Evolutionary conservation across 2,888 invertebrate species (phyloP).

Genomic region (Cecidostiba fungosa): DNA sequence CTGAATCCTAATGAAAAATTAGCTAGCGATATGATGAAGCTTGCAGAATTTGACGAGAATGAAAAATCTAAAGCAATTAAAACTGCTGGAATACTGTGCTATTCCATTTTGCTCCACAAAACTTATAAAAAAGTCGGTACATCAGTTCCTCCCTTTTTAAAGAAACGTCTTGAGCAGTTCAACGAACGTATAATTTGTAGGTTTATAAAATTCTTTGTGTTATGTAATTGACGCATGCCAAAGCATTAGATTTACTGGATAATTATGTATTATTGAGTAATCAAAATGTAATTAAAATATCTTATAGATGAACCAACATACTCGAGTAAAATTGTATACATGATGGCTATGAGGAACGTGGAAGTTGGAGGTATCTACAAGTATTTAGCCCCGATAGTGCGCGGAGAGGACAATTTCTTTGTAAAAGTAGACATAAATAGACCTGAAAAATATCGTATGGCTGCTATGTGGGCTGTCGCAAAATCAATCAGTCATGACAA

Average conservation of each 20-base stretch:
- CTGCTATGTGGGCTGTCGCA: conserved; percentile 79
- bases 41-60: conserved; percentile 71
- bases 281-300: not conserved
- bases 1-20: conserved; percentile 78
- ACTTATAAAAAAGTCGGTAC: conserved; percentile 67
- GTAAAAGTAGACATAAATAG: conserved; percentile 68
- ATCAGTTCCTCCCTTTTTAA: conserved; percentile 64
- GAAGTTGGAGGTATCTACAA: conserved; percentile 76
- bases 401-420: conserved; percentile 70
- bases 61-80: conserved; percentile 70
- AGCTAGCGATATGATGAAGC: conserved; percentile 75
- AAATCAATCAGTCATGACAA: conserved; percentile 70
- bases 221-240: not conserved
- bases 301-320: conserved; percentile 70
- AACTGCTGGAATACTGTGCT: conserved; percentile 79
- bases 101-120: conserved; percentile 79
- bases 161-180: conserved; percentile 74
- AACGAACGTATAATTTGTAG: conserved; percentile 59
- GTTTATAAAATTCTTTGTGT: not conserved
- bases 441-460: conserved; percentile 76
- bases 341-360: conserved; percentile 81
- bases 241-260: too few species aligned
- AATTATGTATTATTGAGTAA: not conserved
- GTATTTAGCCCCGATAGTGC: conserved; percentile 79
- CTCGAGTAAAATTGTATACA: conserved; percentile 78